Conservation (phyloP, 1,140 invertebrate genomes). For the Oryzaephilus surinamensis region DNA sequence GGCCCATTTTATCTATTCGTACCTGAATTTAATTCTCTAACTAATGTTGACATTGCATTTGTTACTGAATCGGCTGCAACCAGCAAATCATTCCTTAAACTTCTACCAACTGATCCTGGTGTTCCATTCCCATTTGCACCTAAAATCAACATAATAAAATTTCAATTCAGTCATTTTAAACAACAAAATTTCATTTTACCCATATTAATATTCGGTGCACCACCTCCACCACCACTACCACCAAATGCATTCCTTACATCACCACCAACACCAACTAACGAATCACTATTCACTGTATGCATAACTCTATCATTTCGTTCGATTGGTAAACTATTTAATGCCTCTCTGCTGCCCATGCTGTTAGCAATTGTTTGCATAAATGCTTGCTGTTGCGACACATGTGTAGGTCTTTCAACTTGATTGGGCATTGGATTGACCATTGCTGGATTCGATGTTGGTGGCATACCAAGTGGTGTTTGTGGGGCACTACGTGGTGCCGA, state of each 20-base stretch:
- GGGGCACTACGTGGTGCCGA: slow-evolving; percentile 52
- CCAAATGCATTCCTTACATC: slow-evolving; percentile 43
- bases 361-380: slow-evolving; percentile 11
- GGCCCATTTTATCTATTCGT: slow-evolving; percentile 28
- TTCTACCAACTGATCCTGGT: slow-evolving; percentile 45
- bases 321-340: too few species aligned
- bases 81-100: slow-evolving; percentile 71
- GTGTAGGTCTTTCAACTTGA: slow-evolving; percentile 12
- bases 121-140: slow-evolving; percentile 33
- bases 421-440: too few species aligned
- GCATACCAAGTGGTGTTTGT: slow-evolving; percentile 54
- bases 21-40: slow-evolving; percentile 90
- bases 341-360: slow-evolving; percentile 12
- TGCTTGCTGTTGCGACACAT: slow-evolving; percentile 7
- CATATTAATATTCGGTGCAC: not conserved
- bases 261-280: slow-evolving; percentile 44
- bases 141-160: slow-evolving; percentile 9
- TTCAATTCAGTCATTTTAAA: not conserved
- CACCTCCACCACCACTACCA: slow-evolving; percentile 19
- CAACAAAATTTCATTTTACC: not conserved
- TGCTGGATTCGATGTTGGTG: slow-evolving; percentile 34
- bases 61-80: slow-evolving; percentile 92
- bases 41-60: slow-evolving; percentile 91
- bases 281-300: slow-evolving; percentile 32
- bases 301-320: slow-evolving; percentile 23